Evolutionary conservation across 2,888 invertebrate genomes (phyloP).

Genomic region (Pachydiplax longipennis): DNA sequence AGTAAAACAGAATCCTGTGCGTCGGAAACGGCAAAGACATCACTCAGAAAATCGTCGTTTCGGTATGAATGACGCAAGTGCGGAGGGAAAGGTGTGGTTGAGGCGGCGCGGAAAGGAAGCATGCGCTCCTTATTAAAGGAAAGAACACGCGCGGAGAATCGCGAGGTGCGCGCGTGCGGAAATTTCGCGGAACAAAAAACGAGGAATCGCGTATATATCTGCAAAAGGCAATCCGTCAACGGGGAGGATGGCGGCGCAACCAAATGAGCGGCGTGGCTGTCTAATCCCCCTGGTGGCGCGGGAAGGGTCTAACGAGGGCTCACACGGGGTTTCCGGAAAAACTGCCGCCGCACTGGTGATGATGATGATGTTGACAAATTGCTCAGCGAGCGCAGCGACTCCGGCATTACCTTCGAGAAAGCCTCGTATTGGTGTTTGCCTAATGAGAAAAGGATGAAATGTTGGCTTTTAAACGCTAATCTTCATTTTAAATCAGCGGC

Average conservation of each 20-base stretch:
- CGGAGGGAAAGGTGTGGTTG: background rate
- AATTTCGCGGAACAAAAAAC: background rate
- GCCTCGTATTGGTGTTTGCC: background rate
- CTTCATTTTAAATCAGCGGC: background rate
- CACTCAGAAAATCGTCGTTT: background rate
- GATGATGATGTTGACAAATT: constrained; percentile 35
- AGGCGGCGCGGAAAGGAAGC: background rate
- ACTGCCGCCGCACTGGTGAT: constrained; percentile 15
- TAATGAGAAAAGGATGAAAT: background rate
- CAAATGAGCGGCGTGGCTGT: constrained; percentile 3
- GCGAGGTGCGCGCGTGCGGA: background rate
- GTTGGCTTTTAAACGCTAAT: background rate
- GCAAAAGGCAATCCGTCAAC: constrained; percentile 24
- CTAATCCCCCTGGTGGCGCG: background rate
- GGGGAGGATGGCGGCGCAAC: background rate
- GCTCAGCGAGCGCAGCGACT: background rate
- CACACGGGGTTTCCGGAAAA: background rate
- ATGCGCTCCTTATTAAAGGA: background rate
- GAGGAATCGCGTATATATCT: background rate
- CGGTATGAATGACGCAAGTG: background rate
- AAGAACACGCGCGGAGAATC: background rate
- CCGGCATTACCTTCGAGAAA: background rate
- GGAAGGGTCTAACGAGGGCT: background rate
- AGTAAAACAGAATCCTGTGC: too few species aligned
- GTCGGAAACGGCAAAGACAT: background rate